Percentiles rank a stretch among this genome's conserved stretches.
These are phyloP conservation scores for Carettochelys insculpta DNA, from an alignment of 2,113 vertebrate species.

Conservation along the genomic window DNA sequence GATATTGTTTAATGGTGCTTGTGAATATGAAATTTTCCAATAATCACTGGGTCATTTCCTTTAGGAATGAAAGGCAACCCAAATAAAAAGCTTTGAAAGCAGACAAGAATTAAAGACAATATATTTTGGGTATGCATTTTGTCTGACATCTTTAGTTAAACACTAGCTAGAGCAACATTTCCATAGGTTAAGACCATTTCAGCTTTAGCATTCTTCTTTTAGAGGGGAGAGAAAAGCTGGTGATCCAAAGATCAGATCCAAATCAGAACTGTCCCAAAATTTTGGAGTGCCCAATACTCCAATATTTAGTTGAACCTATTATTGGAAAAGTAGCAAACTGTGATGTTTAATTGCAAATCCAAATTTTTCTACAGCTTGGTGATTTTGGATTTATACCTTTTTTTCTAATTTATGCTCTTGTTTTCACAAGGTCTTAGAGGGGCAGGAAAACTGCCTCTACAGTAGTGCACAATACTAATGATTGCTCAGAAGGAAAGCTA, in stretches of 20 bases:
- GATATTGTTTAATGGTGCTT: neutral
- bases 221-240: neutral
- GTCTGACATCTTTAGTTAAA: neutral
- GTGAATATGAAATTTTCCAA: neutral
- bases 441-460: neutral
- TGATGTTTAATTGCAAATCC: neutral
- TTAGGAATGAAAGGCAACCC: neutral
- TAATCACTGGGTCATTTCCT: neutral
- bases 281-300: neutral
- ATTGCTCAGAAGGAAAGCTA: neutral
- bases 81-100: neutral
- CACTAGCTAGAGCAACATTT: neutral
- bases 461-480: neutral
- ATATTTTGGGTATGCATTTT: neutral
- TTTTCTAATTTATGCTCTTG: neutral
- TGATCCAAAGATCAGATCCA: neutral
- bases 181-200: neutral
- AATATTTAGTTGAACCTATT: neutral
- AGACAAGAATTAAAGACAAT: conserved; percentile 4
- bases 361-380: accelerated
- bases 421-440: neutral
- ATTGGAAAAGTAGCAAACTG: neutral
- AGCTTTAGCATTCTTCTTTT: neutral
- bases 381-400: neutral
- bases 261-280: neutral